Conservation (phyloP, 1,140 invertebrate genomes). For the Camponotus floridanus region DNA sequence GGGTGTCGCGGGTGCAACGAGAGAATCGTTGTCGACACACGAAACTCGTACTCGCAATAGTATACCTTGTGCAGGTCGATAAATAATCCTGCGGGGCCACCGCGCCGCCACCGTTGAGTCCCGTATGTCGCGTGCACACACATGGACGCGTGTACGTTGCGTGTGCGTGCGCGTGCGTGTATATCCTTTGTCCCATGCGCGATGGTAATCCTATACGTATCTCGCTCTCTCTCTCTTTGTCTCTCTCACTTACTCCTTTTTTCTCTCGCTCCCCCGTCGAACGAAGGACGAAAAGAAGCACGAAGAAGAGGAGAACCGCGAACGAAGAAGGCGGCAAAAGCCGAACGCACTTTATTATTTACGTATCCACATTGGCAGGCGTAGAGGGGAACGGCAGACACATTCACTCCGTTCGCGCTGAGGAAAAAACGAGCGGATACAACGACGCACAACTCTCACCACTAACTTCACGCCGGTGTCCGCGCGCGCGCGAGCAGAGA, state of each 20-base stretch:
- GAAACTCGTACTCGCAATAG: conserved; percentile 57
- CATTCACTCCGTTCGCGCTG: conserved; percentile 39
- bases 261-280: not conserved
- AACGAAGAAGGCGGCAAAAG: conserved; percentile 53
- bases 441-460: conserved; percentile 27
- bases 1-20: conserved; percentile 42
- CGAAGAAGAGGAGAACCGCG: conserved; percentile 36
- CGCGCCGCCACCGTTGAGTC: conserved; percentile 40
- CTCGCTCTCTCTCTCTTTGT: too few relatives aligned
- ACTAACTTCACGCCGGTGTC: conserved; percentile 8
- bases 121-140: conserved; percentile 28
- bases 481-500: conserved; percentile 4
- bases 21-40: conserved; percentile 45
- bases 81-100: conserved; percentile 63
- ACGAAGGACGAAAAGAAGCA: conserved; percentile 48
- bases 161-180: conserved; percentile 10
- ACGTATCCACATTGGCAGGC: conserved; percentile 58
- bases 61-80: conserved; percentile 67
- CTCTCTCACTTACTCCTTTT: too few relatives aligned
- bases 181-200: conserved; percentile 78
- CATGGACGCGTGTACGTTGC: not conserved
- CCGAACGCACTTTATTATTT: conserved; percentile 59
- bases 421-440: conserved; percentile 4
- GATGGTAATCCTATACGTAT: conserved; percentile 60
- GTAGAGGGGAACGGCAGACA: conserved; percentile 17